phyloP scores from a whole-genome alignment of 2,113 vertebrate species.

The Progne subis region DNA sequence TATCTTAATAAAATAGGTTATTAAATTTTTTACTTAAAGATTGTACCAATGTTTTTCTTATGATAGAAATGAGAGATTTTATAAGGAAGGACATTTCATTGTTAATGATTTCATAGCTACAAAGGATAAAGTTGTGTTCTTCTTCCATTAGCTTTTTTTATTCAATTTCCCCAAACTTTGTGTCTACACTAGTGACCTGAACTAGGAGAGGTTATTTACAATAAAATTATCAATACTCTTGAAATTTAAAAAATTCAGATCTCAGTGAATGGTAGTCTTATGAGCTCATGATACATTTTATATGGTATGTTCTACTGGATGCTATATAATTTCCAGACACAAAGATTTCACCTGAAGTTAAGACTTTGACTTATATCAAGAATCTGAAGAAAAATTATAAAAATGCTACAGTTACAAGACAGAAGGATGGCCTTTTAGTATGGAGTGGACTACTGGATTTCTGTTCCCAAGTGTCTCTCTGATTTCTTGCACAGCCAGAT shows the following conservation, averaged over 20 bases:
- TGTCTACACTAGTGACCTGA: constrained; percentile 83
- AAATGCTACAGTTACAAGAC: background rate
- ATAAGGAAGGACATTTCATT: constrained; percentile 81
- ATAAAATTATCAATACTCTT: constrained; percentile 83
- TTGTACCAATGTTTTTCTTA: constrained; percentile 75
- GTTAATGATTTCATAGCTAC: constrained; percentile 85
- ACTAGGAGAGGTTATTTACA: constrained; percentile 86
- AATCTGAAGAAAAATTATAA: background rate
- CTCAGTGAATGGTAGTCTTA: constrained; percentile 64
- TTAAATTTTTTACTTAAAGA: constrained; percentile 71
- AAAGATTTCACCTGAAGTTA: background rate
- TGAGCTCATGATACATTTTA: constrained; percentile 22
- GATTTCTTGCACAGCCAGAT: background rate
- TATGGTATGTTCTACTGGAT: background rate
- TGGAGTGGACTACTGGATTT: background rate
- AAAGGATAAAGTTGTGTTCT: constrained; percentile 77
- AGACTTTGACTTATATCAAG: background rate
- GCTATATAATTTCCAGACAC: constrained; percentile 3
- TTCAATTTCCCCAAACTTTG: constrained; percentile 81
- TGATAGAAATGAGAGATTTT: constrained; percentile 81
- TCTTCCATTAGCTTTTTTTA: constrained; percentile 82
- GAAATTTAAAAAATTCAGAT: constrained; percentile 83
- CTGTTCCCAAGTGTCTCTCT: background rate
- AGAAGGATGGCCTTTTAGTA: background rate
- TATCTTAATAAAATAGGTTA: constrained; percentile 80